Base-by-base conservation (phyloP, 2,113 vertebrate genomes). In the Gasterosteus aculeatus region DNA sequence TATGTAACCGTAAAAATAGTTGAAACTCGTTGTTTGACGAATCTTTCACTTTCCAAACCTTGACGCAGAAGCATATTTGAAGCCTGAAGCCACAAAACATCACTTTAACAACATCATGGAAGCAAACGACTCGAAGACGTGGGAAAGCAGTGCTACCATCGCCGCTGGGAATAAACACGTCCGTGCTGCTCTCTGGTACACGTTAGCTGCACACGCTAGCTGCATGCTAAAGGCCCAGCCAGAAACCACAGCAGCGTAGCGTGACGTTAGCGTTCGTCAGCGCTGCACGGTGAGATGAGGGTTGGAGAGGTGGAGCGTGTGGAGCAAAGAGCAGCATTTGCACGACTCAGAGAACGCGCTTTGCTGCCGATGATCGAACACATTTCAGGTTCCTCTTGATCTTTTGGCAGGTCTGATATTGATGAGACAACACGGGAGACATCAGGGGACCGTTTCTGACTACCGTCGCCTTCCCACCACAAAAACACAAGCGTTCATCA, bases 301-400 rank as follows among this genome's bases (percentile, higher is more conserved):
- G 67, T 16, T 58, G 18, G 49, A 69, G 77, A 42, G 82, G 60
- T 47, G 18, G 49, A 68, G 56, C 49, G 51, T 57, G 54, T 41
- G n/a, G 66, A 75, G 75, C 62, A 54, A 26, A 26, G 67, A 56
- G 69, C 35, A 72, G 84, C 19, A 62, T 58, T 33, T 64, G 70
- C 42, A 33, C 16, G 60, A 53, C 51, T 69, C 57, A 0, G 10
- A 72, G 7, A 60, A 22, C 22, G 46, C n/a, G 33, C 22, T n/a
- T 29, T 60, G 33, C 22, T 46, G 5, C 41, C 4, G 4, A 64
- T 46, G 33, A 41, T 60, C 46, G 58, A 3, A 39, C 29, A 9
- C 12, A 31, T 63, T 15, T 39, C 57, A 51, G 44, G 46, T 5
- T 64, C 33, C 7, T 19, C 16, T 63, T 15, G 46, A 54, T 41